phyloP scores from a whole-genome alignment of 1,140 invertebrate genomes.

The Bilobella aurantiaca region DNA sequence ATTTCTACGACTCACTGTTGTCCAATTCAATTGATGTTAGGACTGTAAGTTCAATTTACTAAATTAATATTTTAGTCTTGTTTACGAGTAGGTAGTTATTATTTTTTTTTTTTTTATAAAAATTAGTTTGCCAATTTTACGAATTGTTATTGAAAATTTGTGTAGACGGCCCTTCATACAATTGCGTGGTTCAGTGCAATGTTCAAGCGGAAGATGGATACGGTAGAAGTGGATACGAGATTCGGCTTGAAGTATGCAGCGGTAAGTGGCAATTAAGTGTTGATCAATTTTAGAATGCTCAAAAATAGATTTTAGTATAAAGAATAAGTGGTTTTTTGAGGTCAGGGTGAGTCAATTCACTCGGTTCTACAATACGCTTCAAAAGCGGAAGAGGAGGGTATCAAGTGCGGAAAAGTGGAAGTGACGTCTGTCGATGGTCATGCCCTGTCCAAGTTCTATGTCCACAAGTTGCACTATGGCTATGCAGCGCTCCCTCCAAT shows the following conservation, averaged over 20 bases:
- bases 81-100: no score
- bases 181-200: constrained; percentile 43
- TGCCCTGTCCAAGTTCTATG: constrained; percentile 2
- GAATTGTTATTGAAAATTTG: no score
- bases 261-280: constrained; percentile 14
- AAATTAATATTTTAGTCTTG: constrained; percentile 4
- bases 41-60: constrained; percentile 44
- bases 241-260: constrained; percentile 16
- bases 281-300: not conserved
- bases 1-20: constrained; percentile 56
- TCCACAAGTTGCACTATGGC: constrained; percentile 26
- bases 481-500: constrained; percentile 18
- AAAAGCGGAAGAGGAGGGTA: not conserved
- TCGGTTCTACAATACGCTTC: constrained; percentile 30
- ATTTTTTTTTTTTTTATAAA: no score
- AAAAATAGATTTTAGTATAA: not conserved
- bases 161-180: constrained; percentile 16
- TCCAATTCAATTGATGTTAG: constrained; percentile 66
- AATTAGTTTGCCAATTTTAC: no score
- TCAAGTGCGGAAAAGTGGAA: constrained; percentile 8
- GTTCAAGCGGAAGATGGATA: constrained; percentile 51
- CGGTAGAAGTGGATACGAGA: constrained; percentile 19
- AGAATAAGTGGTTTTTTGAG: not conserved
- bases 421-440: not conserved
- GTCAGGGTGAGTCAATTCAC: constrained; percentile 28